phyloP scores from a whole-genome alignment of 2,888 invertebrate genomes.

The Lypha dubia region DNA sequence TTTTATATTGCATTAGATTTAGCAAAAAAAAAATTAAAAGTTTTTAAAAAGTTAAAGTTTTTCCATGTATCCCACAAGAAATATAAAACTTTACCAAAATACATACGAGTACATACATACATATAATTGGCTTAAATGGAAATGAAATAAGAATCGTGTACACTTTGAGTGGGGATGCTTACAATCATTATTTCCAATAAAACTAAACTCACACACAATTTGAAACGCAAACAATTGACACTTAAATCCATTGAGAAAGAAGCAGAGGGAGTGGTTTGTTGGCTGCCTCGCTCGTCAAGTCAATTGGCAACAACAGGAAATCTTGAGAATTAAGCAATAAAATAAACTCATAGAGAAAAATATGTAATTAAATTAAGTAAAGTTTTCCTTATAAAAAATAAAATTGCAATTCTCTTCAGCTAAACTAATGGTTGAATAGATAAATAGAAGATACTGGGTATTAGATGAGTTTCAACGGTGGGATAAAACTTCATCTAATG shows the following conservation, averaged over 20 bases:
- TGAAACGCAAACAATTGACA: slow-evolving; percentile 44
- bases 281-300: slow-evolving; percentile 14
- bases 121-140: slow-evolving; percentile 59
- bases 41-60: not conserved
- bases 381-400: slow-evolving; percentile 62
- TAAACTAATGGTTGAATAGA: slow-evolving; percentile 6
- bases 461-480: slow-evolving; percentile 8
- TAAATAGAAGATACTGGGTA: slow-evolving; percentile 4
- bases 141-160: slow-evolving; percentile 19
- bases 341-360: slow-evolving; percentile 26
- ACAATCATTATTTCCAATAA: slow-evolving; percentile 42
- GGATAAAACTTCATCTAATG: slow-evolving; percentile 7
- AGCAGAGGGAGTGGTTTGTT: not conserved
- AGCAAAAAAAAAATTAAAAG: not conserved
- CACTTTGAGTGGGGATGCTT: slow-evolving; percentile 21
- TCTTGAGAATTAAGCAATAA: slow-evolving; percentile 59
- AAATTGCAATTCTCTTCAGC: slow-evolving; percentile 34
- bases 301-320: slow-evolving; percentile 62
- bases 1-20: not conserved
- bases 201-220: slow-evolving; percentile 12
- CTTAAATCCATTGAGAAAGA: slow-evolving; percentile 9
- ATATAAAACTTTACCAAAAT: slow-evolving; percentile 2
- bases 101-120: too few species aligned
- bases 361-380: slow-evolving; percentile 57
- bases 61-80: not conserved